phyloP scores from a whole-genome alignment of 1,140 invertebrate genomes.

The Stenopsyche tienmushanensis region DNA sequence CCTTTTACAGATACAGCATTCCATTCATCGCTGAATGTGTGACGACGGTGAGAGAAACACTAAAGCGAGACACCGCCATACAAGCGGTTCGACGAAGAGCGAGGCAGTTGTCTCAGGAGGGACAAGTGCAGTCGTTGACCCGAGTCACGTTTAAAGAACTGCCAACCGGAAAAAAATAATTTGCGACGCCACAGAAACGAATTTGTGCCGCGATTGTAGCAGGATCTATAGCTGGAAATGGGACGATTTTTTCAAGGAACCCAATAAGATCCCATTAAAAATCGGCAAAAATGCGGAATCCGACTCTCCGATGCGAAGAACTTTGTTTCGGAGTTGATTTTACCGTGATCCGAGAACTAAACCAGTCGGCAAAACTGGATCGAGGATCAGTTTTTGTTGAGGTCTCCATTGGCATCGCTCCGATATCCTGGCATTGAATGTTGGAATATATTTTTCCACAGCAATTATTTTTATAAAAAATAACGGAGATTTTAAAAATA shows the following conservation, averaged over 20 bases:
- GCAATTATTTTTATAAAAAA: too few species aligned
- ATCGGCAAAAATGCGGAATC: too few species aligned
- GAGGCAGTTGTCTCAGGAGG: constrained; percentile 9
- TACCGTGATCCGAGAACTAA: too few species aligned
- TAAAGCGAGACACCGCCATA: constrained; percentile 41
- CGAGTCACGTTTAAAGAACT: constrained; percentile 15
- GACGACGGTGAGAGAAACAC: constrained; percentile 48
- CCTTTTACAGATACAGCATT: constrained; percentile 35
- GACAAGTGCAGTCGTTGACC: constrained; percentile 40
- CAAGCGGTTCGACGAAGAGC: background rate
- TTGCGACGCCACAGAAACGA: constrained; percentile 24
- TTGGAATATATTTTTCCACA: too few species aligned
- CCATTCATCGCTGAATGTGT: constrained; percentile 39
- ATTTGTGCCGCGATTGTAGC: background rate
- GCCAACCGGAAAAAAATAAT: constrained; percentile 36
- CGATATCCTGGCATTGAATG: too few species aligned
- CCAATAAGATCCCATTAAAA: too few species aligned
- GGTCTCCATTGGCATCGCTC: too few species aligned
- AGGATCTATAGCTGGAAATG: background rate
- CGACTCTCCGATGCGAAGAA: too few species aligned
- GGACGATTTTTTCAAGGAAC: background rate
- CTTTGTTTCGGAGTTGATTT: too few species aligned
- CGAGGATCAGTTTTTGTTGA: too few species aligned
- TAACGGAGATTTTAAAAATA: too few species aligned
- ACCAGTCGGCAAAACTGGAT: too few species aligned